These are phyloP conservation scores for Ceratosolen fusciceps DNA, from an alignment of 1,140 invertebrate species.

Conservation along the genomic window DNA sequence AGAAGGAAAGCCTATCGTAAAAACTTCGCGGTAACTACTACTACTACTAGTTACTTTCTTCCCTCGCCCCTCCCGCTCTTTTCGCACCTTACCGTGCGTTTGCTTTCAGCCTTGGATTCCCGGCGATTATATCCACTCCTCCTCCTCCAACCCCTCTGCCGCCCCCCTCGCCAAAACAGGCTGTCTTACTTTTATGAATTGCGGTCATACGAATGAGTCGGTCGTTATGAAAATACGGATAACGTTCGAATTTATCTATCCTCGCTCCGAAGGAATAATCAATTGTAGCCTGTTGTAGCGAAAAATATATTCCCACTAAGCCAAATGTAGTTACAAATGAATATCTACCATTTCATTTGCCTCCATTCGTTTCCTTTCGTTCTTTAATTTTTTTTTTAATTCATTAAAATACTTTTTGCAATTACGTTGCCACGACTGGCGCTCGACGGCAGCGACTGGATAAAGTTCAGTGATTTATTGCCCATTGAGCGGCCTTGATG, in stretches of 20 bases:
- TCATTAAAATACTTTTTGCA: conserved; percentile 15
- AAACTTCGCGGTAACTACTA: conserved; percentile 16
- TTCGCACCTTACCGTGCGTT: too few relatives aligned
- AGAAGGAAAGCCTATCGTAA: conserved; percentile 8
- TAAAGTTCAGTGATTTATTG: conserved; percentile 15
- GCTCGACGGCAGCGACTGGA: background rate
- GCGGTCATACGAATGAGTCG: too few relatives aligned
- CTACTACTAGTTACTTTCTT: background rate
- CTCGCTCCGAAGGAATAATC: background rate
- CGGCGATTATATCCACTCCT: too few relatives aligned
- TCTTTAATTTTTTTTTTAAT: too few relatives aligned
- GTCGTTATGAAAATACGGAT: background rate
- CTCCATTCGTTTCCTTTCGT: too few relatives aligned
- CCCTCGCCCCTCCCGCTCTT: background rate
- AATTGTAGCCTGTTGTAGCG: background rate
- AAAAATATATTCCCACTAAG: background rate
- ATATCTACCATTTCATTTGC: background rate
- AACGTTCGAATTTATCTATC: background rate
- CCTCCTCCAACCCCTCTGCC: too few relatives aligned
- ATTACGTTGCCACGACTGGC: conserved; percentile 2
- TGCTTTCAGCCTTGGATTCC: too few relatives aligned
- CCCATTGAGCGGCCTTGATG: background rate
- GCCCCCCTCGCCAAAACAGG: too few relatives aligned
- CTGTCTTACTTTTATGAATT: too few relatives aligned
- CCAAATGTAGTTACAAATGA: background rate